Conservation (phyloP, 2,888 invertebrate genomes). For the Ecliptopera silaceata region DNA sequence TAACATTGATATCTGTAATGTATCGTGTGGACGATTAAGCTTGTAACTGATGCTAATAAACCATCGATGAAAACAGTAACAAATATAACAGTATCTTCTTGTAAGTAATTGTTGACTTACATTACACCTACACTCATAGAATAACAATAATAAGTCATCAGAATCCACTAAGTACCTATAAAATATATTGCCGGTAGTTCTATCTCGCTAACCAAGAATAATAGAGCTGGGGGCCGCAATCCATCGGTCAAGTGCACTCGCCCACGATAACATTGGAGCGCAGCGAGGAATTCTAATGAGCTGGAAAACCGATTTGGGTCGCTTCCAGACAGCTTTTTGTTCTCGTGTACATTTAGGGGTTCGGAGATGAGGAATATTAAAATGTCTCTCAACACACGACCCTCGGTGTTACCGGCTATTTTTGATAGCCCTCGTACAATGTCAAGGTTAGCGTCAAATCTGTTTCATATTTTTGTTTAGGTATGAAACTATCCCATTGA, state of each 20-base stretch:
- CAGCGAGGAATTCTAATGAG: slow-evolving; percentile 42
- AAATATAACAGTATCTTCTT: too few species aligned
- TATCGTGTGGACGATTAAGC: too few species aligned
- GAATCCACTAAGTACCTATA: neutral
- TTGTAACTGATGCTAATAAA: too few species aligned
- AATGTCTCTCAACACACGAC: neutral
- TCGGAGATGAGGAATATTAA: neutral
- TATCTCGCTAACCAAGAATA: slow-evolving; percentile 8
- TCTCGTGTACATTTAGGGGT: neutral
- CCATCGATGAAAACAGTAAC: too few species aligned
- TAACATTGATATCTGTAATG: too few species aligned
- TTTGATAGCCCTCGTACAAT: neutral
- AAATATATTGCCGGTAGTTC: neutral
- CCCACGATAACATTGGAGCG: slow-evolving; percentile 21
- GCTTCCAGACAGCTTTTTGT: slow-evolving; percentile 19
- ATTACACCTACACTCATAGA: neutral
- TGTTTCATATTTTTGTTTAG: too few species aligned
- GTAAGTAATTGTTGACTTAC: too few species aligned
- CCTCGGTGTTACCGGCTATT: neutral
- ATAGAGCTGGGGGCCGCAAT: slow-evolving; percentile 11
- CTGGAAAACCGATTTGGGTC: slow-evolving; percentile 45
- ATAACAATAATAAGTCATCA: neutral
- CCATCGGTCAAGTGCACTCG: slow-evolving; percentile 34
- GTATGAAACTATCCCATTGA: too few species aligned
- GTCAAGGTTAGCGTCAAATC: neutral